phyloP scores from a whole-genome alignment of 1,140 invertebrate species.

The Zeugodacus cucurbitae region DNA sequence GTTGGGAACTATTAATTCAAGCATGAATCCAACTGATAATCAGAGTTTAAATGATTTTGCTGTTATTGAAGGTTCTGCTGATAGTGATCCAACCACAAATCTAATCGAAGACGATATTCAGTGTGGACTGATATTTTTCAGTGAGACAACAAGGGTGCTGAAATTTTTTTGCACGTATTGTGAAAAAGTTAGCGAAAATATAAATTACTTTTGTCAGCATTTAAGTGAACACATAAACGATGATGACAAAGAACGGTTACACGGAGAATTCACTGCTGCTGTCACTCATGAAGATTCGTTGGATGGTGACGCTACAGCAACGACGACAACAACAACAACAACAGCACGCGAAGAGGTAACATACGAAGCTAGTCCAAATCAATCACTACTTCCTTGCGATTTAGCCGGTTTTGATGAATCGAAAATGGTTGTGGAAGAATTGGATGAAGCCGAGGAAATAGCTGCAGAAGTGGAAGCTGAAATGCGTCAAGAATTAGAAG shows the following conservation, averaged over 20 bases:
- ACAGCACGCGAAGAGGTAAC: not conserved
- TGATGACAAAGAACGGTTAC: not conserved
- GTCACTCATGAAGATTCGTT: not conserved
- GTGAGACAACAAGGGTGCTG: conserved; percentile 18
- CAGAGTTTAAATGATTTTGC: not conserved
- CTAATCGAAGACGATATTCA: conserved; percentile 39
- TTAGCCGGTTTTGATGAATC: conserved; percentile 5
- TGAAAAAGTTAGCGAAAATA: conserved; percentile 40
- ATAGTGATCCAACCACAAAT: not conserved
- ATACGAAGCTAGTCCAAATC: not conserved
- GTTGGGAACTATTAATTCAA: not conserved
- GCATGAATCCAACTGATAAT: not conserved
- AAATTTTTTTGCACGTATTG: conserved; percentile 42
- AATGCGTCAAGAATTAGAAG: conserved; percentile 22
- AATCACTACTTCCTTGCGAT: not conserved
- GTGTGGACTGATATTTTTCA: conserved; percentile 36
- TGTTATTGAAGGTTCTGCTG: no score
- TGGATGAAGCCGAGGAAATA: conserved; percentile 43
- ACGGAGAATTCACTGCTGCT: not conserved
- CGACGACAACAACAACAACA: no score
- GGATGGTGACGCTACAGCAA: not conserved
- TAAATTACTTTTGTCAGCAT: conserved; percentile 39
- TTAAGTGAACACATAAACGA: conserved; percentile 43
- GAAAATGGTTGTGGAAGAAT: conserved; percentile 22
- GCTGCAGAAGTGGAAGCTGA: conserved; percentile 39